Base-by-base conservation (phyloP, 1,140 invertebrate species). In the Micrasema minimum region DNA sequence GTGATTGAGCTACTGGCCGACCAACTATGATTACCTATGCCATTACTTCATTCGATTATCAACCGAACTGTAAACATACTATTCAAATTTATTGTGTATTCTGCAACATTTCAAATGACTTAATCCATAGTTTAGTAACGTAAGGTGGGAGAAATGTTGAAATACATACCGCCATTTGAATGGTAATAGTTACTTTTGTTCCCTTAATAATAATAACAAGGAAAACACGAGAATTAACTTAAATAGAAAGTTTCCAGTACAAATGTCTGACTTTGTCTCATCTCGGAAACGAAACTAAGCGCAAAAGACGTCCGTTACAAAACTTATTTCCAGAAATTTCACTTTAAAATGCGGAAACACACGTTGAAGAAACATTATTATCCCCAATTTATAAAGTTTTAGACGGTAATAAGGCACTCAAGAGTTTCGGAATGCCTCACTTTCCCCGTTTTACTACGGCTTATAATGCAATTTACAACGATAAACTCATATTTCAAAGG, bases 301-400 rank as follows among this genome's bases (percentile, higher is more conserved):
- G 66, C 66, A 69, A 59, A 61, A 31, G 55, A 67, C 66, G 66
- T 20, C 45, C 45, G 64, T 22, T 31, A 48, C 38, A 37, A 51
- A 67, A 67, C 65, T 67, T 67, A 20, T 59, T 55, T 35, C 53
- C 22, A 31, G 18, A 59, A 69, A 69, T 59, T 69, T 67, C 50
- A 69, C 53, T 69, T 57, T 46, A 69, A 69, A 57, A 69, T 41
- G 26, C 43, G 50, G 66, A 37, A 69, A 61, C 55, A 59, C 37
- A 69, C 66, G 55, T 48, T 45, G 37, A 69, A 61, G 66, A 69
- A 69, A 41, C 48, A 53, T 59, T 69, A 69, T 59, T 69, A 57
- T 46, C 50, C 50, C 59, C 53, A 69, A 69, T 69, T 48, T 18
- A 35, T 20, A 67, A 67, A 67, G 50, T 67, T 67, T 48, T 55